Evolutionary conservation across 2,113 vertebrate genomes (phyloP), one percentile per base, ranked within the genome.

Genomic region (Riparia riparia): DNA sequence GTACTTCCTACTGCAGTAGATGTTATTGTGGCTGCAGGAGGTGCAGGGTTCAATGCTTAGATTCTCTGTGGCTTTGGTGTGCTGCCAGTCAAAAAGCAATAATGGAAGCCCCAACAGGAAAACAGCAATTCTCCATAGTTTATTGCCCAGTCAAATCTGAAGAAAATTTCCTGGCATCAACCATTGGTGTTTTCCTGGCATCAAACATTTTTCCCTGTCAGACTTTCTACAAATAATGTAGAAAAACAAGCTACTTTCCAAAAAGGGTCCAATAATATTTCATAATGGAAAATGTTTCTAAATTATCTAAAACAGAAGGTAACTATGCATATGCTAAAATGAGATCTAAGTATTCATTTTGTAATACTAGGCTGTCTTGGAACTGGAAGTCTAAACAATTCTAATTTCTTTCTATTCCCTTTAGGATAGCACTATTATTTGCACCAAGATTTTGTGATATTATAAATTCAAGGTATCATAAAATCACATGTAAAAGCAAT

Each of bases 81-180:
- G 10, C 58, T 97, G 92, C 94, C 96, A 95, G 68, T 83, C 66
- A 76, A 86, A 93, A 90, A 73, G 71, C 74, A 83, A 90, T 96
- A 90, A 92, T 77, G 63, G 82, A 94, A 94, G 83, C 70, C 66
- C 58, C 76, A 70, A 93, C 79, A 96, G 91, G 91, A 95, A 96
- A 96, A 77, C 39, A 73, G 56, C n/a, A 86, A 29, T 95, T 93
- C 76, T 90, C 47, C 66, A 29, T 81, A 68, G 76, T 81, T 93
- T 91, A 90, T 89, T 90, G 70, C 65, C n/a, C 56, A 56, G 72
- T 63, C 68, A 93, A 86, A 93, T 78, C 39, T 81, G 56, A 91
- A 89, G 76, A 81, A 77, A 77, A 93, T 92, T 95, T 95, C 93
- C 93, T 95, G 72, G 72, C 82, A 92, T 66, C 44, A 44, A 31